Percentiles rank a stretch among this genome's conserved stretches.
phyloP scores from a whole-genome alignment of 2,113 vertebrate genomes.

The Silurus asotus region DNA sequence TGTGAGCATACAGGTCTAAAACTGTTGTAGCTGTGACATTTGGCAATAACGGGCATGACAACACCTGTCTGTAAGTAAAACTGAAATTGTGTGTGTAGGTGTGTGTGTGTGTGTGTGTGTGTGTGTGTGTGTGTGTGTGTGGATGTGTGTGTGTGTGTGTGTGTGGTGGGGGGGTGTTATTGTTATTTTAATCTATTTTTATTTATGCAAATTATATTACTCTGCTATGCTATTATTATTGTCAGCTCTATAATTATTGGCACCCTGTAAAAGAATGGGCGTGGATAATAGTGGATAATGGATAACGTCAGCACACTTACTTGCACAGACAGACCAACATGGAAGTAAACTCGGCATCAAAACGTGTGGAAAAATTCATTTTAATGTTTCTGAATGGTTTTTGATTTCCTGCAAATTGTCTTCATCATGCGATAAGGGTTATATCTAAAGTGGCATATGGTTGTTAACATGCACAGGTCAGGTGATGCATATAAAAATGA shows the following conservation, averaged over 20 bases:
- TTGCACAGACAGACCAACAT: background rate
- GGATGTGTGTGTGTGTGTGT: background rate
- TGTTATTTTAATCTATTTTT: background rate
- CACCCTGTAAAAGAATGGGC: background rate
- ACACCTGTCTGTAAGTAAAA: background rate
- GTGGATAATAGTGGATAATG: background rate
- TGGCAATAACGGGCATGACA: constrained; percentile 36
- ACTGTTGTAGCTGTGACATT: constrained; percentile 40
- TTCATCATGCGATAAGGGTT: background rate
- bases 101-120: constrained; percentile 7
- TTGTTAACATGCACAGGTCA: background rate
- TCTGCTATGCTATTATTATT: background rate
- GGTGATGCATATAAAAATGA: background rate
- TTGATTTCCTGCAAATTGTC: background rate
- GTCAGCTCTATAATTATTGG: background rate
- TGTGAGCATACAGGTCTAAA: constrained; percentile 47
- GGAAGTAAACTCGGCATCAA: background rate
- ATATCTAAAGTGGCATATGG: background rate
- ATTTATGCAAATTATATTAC: background rate
- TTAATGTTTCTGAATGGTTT: background rate
- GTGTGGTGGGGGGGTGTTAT: background rate
- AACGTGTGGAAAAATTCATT: background rate
- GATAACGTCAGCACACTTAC: background rate
- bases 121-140: background rate
- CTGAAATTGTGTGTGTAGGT: background rate